phyloP scores from a whole-genome alignment of 2,888 invertebrate genomes.

The Epirrhoe tristata region DNA sequence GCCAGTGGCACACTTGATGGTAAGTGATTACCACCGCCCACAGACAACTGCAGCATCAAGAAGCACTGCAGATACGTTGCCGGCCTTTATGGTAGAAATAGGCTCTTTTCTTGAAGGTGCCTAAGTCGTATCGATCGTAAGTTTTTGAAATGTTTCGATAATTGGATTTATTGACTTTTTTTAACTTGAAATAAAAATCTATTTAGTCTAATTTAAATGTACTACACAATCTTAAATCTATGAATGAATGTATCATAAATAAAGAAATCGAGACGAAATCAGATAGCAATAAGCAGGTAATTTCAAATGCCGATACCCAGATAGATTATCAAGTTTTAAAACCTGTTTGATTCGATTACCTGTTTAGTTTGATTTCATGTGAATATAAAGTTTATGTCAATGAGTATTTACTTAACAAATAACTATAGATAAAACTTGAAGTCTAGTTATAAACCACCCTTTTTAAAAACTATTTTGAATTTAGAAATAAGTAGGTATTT shows the following conservation, averaged over 20 bases:
- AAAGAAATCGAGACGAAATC: conserved; percentile 20
- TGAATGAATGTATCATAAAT: conserved; percentile 7
- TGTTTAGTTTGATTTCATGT: conserved; percentile 44
- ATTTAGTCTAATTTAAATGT: not conserved
- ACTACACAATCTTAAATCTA: not conserved
- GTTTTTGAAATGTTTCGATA: too few relatives aligned
- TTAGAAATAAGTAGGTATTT: not conserved
- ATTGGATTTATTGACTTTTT: too few relatives aligned
- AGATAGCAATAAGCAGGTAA: conserved; percentile 54
- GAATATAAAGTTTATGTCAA: conserved; percentile 44
- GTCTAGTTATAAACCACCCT: not conserved
- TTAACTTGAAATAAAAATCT: not conserved
- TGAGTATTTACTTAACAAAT: conserved; percentile 30
- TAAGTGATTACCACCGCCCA: too few relatives aligned
- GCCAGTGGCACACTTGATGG: too few relatives aligned
- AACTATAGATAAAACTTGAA: not conserved
- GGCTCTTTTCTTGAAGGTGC: too few relatives aligned
- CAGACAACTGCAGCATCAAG: too few relatives aligned
- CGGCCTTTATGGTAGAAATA: too few relatives aligned
- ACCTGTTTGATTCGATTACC: conserved; percentile 46
- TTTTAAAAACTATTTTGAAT: not conserved
- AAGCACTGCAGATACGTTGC: too few relatives aligned
- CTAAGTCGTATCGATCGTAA: too few relatives aligned
- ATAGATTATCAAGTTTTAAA: conserved; percentile 58
- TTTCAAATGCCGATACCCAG: conserved; percentile 64